Evolutionary conservation across 1,140 invertebrate genomes (phyloP), one percentile per base, ranked within the genome.

Genomic region (Nasonia giraulti): DNA sequence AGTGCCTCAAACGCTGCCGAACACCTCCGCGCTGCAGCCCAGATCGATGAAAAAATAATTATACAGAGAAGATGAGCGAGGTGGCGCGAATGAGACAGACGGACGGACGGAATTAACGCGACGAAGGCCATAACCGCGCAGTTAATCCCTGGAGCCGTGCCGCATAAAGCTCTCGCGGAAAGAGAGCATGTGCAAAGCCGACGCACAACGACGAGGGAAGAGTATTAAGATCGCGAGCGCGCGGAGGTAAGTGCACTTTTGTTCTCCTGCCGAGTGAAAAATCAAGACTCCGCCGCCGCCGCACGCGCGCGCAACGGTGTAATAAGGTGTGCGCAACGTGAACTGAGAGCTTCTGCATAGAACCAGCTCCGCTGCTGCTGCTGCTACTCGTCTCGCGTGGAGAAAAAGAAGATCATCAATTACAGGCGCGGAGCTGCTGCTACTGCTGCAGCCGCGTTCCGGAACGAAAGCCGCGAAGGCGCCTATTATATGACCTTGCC

Each of bases 401-500:
- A 89, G 90, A 89, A 90, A 90, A 89, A 44, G 27, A 90, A 91
- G 88, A 90, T 90, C 90, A 91, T 91, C 90, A 90, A 91, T 91
- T 91, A 91, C 83, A 85, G 20, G 47, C 2, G 66, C 85, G 20
- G 47, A 7, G 66, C 73, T n/a, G 62, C 55, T 62, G 17, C 55
- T 62, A 6, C 50, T n/a, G 1, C 17, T 62, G 55, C 55, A n/a
- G 55, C 17, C 55, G 20, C 55, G 55, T 62, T 62, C 55, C 55
- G 55, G 55, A 62, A 62, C n/a, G 50, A 44, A 27, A 40, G 74
- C 87, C 66, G 33, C 20, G 47, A 77, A 84, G 83, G 68, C 82
- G 82, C 82, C 87, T 88, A 89, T 89, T 89, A 89, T 89, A 89
- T 82, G 85, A 87, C 80, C 86, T 74, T 76, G 82, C 80, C 76